Evolutionary conservation across 2,888 invertebrate genomes (phyloP).

Genomic region (Petrolisthes manimaculis): DNA sequence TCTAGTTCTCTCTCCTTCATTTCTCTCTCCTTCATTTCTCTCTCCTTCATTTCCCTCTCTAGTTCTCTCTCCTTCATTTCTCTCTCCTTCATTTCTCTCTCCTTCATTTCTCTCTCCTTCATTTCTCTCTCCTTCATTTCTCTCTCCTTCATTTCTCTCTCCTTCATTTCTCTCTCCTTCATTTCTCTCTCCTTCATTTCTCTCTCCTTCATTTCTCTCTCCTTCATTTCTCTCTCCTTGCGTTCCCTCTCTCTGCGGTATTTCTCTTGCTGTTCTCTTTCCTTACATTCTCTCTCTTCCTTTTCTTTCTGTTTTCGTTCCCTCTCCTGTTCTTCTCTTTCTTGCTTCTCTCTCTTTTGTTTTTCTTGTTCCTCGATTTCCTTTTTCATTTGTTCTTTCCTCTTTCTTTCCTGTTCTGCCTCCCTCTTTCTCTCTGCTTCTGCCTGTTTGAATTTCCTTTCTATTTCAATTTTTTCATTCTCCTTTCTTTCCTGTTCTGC

Average conservation of each 20-base stretch:
- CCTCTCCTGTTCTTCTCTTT: not conserved
- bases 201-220: not conserved
- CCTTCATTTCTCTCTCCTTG: not conserved
- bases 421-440: not conserved
- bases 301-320: not conserved
- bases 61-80: not conserved
- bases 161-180: not conserved
- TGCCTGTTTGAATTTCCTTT: not conserved
- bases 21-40: slow-evolving; percentile 1
- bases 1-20: not conserved
- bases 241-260: slow-evolving; percentile 7
- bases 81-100: not conserved
- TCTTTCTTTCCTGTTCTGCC: not conserved
- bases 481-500: not conserved
- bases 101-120: not conserved
- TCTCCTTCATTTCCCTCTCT: slow-evolving; percentile 2
- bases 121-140: not conserved
- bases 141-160: not conserved
- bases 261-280: not conserved
- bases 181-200: not conserved
- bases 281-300: not conserved
- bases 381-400: not conserved
- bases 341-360: not conserved
- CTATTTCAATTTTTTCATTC: not conserved
- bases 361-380: not conserved